Percentiles rank a stretch among this genome's conserved stretches.
phyloP scores from a whole-genome alignment of 1,140 invertebrate genomes.

The Hypothenemus hampei region DNA sequence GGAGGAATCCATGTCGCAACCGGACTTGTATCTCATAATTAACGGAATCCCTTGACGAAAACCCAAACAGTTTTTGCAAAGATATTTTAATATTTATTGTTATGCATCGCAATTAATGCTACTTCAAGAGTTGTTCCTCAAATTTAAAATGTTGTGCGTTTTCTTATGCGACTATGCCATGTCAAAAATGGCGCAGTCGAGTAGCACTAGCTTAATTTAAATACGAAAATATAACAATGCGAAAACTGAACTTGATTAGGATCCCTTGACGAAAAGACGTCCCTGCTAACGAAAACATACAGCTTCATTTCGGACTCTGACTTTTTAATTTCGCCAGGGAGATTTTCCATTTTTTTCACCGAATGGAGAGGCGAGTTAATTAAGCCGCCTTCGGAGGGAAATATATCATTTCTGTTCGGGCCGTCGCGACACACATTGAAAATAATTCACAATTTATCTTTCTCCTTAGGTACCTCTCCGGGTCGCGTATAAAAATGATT shows the following conservation, averaged over 20 bases:
- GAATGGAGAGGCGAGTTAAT: slow-evolving; percentile 24
- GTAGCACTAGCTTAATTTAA: too few species aligned
- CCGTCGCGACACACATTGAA: too few species aligned
- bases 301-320: slow-evolving; percentile 28
- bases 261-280: slow-evolving; percentile 28
- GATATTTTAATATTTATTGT: too few species aligned
- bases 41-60: slow-evolving; percentile 24
- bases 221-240: too few species aligned
- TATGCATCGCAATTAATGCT: too few species aligned
- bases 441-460: too few species aligned
- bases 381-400: slow-evolving; percentile 15
- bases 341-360: slow-evolving; percentile 25
- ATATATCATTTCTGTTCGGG: slow-evolving; percentile 12
- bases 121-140: too few species aligned
- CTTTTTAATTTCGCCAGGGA: slow-evolving; percentile 29
- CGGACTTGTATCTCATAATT: slow-evolving; percentile 35
- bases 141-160: too few species aligned
- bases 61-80: slow-evolving; percentile 20
- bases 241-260: slow-evolving; percentile 24
- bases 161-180: neutral
- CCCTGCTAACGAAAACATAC: slow-evolving; percentile 24
- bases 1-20: slow-evolving; percentile 25
- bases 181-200: too few species aligned
- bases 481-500: slow-evolving; percentile 32
- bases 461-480: too few species aligned